Percentiles rank a stretch among this genome's conserved stretches.
These are phyloP conservation scores for Hyperoodon ampullatus DNA, from an alignment of 2,113 vertebrate genomes.

Conservation along the genomic window DNA sequence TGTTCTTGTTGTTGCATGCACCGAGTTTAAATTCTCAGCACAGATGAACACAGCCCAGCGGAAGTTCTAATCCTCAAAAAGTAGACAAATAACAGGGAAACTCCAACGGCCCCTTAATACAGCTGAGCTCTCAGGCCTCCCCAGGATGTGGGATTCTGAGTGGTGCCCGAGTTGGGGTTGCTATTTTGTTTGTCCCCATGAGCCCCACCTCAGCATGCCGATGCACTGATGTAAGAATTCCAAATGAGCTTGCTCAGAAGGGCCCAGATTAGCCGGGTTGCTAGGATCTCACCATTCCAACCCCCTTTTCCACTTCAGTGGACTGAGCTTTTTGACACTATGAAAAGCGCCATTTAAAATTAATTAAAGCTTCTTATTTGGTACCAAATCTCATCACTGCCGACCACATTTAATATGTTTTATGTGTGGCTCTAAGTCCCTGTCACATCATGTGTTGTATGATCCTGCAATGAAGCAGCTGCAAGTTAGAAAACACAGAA, in stretches of 20 bases:
- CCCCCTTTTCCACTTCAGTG: conserved; percentile 95
- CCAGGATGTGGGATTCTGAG: conserved; percentile 49
- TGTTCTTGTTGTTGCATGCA: conserved; percentile 57
- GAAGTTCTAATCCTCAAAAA: conserved; percentile 71
- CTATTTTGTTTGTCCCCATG: conserved; percentile 81
- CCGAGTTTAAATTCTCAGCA: conserved; percentile 58
- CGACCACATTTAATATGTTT: conserved; percentile 83
- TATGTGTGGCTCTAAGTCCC: conserved; percentile 75
- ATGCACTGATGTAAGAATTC: conserved; percentile 95
- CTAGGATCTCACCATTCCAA: conserved; percentile 92
- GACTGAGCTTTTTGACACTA: conserved; percentile 92
- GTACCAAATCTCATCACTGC: conserved; percentile 87
- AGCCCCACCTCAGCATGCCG: conserved; percentile 89
- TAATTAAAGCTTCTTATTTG: conserved; percentile 96
- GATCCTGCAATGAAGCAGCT: conserved; percentile 67
- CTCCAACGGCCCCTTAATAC: conserved; percentile 64
- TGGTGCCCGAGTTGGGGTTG: conserved; percentile 65
- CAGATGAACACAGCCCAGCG: conserved; percentile 42
- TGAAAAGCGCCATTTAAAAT: conserved; percentile 98
- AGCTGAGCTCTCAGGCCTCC: conserved; percentile 70
- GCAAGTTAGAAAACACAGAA: conserved; percentile 34
- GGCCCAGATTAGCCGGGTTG: conserved; percentile 93
- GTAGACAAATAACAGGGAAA: conserved; percentile 76
- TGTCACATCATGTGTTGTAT: conserved; percentile 74
- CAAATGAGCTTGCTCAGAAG: conserved; percentile 91